phyloP scores from a whole-genome alignment of 1,140 invertebrate species.

The Drosophila erecta region DNA sequence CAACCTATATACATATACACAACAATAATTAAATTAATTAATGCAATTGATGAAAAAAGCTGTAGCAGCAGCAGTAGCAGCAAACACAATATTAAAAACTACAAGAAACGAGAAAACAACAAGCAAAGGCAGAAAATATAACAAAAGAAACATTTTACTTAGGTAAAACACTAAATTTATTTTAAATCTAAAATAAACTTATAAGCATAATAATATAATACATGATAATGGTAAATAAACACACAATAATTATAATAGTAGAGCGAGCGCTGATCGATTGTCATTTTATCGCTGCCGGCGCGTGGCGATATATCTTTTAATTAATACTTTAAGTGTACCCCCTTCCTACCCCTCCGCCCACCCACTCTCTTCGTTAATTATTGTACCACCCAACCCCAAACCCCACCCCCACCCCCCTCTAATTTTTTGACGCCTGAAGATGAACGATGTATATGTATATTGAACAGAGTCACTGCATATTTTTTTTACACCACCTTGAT shows the following conservation, averaged over 20 bases:
- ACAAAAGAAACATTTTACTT: slow-evolving; percentile 38
- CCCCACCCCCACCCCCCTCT: background rate
- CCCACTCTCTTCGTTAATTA: slow-evolving; percentile 21
- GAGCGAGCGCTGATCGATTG: slow-evolving; percentile 46
- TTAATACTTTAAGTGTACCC: slow-evolving; percentile 18
- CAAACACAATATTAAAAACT: background rate
- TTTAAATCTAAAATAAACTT: slow-evolving; percentile 54
- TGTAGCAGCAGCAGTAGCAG: background rate
- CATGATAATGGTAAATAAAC: slow-evolving; percentile 38
- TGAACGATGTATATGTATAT: slow-evolving; percentile 37
- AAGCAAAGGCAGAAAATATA: slow-evolving; percentile 21
- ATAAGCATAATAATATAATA: slow-evolving; percentile 35
- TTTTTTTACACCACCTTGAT: slow-evolving; percentile 37
- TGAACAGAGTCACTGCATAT: slow-evolving; percentile 46
- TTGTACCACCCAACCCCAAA: background rate
- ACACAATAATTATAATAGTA: slow-evolving; percentile 39
- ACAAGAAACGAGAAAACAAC: background rate
- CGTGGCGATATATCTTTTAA: slow-evolving; percentile 19
- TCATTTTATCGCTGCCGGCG: slow-evolving; percentile 13
- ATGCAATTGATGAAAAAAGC: slow-evolving; percentile 13
- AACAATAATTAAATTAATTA: slow-evolving; percentile 23
- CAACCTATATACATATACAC: slow-evolving; percentile 15
- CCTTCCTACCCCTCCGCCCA: background rate
- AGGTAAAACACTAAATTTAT: slow-evolving; percentile 58
- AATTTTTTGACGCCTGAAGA: slow-evolving; percentile 16